phyloP scores from a whole-genome alignment of 2,888 invertebrate genomes.

The Platycheirus rosarum region DNA sequence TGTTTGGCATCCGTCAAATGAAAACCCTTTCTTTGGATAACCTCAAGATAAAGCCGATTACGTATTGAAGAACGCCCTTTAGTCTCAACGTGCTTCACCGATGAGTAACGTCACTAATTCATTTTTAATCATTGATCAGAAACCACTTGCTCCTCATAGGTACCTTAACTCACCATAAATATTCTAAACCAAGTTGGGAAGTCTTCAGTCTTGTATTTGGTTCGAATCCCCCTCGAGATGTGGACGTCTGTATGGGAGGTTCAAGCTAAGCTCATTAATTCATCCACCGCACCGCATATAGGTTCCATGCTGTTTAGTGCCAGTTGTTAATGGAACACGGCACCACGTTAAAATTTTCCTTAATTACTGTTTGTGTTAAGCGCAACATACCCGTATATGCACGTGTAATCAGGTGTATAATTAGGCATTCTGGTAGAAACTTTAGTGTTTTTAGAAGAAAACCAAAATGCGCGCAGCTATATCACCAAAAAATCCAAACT shows the following conservation, averaged over 20 bases:
- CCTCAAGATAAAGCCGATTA: not conserved
- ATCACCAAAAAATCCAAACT: slow-evolving; percentile 61
- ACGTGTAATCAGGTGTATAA: slow-evolving; percentile 75
- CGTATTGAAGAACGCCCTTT: slow-evolving; percentile 26
- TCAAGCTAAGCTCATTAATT: slow-evolving; percentile 67
- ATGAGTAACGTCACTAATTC: slow-evolving; percentile 63
- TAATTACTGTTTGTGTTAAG: slow-evolving; percentile 78
- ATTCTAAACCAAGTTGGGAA: slow-evolving; percentile 25
- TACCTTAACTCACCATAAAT: slow-evolving; percentile 14
- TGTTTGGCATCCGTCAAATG: not conserved
- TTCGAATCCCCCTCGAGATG: slow-evolving; percentile 30
- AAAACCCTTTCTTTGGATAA: slow-evolving; percentile 10
- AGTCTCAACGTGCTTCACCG: slow-evolving; percentile 23
- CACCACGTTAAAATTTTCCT: slow-evolving; percentile 75
- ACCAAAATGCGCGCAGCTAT: slow-evolving; percentile 18
- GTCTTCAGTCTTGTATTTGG: slow-evolving; percentile 5
- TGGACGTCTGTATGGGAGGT: slow-evolving; percentile 54
- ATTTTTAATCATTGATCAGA: slow-evolving; percentile 73
- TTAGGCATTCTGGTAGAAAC: slow-evolving; percentile 73
- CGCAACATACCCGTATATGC: too few species aligned
- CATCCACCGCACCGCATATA: slow-evolving; percentile 27
- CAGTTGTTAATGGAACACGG: slow-evolving; percentile 71
- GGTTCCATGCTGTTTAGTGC: slow-evolving; percentile 56
- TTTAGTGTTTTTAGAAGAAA: slow-evolving; percentile 49
- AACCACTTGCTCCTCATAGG: slow-evolving; percentile 25